A percentile compares a stretch with the other conserved stretches of the same genome.
Conservation (phyloP, 2,797 vertebrate genomes). For the Austrolebias charrua region DNA sequence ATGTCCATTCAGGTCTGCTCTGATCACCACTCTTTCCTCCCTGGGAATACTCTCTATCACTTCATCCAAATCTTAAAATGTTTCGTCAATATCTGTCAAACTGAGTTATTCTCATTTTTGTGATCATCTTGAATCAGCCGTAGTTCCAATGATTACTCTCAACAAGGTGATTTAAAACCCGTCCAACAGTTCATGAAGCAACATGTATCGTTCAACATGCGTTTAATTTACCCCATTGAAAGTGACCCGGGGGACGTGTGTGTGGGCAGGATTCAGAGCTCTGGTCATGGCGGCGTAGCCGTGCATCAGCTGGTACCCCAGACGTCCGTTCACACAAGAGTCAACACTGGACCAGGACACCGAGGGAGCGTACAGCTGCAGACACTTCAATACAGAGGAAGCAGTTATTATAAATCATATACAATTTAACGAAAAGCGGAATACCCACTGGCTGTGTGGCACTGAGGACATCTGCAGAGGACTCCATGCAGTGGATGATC, state of each 20-base stretch:
- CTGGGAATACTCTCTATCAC: too few species aligned
- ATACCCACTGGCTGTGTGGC: constrained; percentile 71
- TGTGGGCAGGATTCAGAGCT: constrained; percentile 79
- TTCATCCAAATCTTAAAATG: too few species aligned
- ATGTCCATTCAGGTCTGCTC: too few species aligned
- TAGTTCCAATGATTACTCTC: too few species aligned
- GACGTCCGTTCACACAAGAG: constrained; percentile 75
- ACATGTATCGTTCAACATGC: background rate
- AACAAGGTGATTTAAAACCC: too few species aligned
- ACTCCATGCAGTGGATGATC: constrained; percentile 86
- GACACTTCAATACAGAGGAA: constrained; percentile 75
- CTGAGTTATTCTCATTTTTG: too few species aligned
- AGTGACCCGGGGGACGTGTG: constrained; percentile 88
- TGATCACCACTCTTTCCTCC: too few species aligned
- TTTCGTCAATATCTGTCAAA: too few species aligned
- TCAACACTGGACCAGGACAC: constrained; percentile 66
- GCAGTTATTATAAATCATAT: background rate
- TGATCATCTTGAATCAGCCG: too few species aligned
- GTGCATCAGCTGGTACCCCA: constrained; percentile 83
- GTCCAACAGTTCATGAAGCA: too few species aligned
- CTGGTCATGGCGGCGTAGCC: constrained; percentile 78
- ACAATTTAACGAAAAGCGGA: background rate
- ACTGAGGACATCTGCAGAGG: constrained; percentile 57
- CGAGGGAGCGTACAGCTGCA: constrained; percentile 77
- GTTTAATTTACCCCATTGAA: constrained; percentile 82